Percentiles rank a stretch among this genome's conserved stretches.
phyloP scores from a whole-genome alignment of 2,113 vertebrate species.

The Psittacula cyanocephala region DNA sequence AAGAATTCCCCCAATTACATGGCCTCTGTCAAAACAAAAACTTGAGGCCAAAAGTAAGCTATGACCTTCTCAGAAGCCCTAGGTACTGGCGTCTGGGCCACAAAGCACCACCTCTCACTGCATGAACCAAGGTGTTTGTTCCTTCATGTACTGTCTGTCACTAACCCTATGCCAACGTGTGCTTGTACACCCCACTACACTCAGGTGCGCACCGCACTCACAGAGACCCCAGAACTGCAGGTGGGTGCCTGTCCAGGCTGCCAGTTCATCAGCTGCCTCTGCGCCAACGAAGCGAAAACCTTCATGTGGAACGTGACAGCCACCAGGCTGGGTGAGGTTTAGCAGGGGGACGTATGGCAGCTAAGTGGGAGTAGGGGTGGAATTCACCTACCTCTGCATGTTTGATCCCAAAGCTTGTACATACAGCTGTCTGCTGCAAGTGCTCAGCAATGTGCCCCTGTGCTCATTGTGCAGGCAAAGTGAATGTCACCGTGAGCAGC shows the following conservation, averaged over 20 bases:
- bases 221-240: not conserved
- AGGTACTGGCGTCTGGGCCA: not conserved
- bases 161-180: not conserved
- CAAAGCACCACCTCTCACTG: not conserved
- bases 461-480: slow-evolving; percentile 17
- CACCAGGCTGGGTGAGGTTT: slow-evolving; percentile 72
- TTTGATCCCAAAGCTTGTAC: fast-evolving
- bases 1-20: not conserved
- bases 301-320: slow-evolving; percentile 77
- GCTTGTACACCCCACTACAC: not conserved
- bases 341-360: not conserved
- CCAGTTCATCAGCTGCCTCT: slow-evolving; percentile 77
- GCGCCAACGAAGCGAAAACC: slow-evolving; percentile 71
- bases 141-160: not conserved
- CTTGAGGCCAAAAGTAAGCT: not conserved
- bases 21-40: not conserved
- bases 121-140: not conserved
- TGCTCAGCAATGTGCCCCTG: not conserved
- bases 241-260: slow-evolving; percentile 40
- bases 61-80: not conserved
- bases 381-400: not conserved
- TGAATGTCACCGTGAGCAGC: slow-evolving; percentile 43
- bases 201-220: slow-evolving; percentile 27
- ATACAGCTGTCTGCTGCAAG: not conserved
- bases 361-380: not conserved